Conservation (phyloP, 2,797 vertebrate species). For the Danio choprae region DNA sequence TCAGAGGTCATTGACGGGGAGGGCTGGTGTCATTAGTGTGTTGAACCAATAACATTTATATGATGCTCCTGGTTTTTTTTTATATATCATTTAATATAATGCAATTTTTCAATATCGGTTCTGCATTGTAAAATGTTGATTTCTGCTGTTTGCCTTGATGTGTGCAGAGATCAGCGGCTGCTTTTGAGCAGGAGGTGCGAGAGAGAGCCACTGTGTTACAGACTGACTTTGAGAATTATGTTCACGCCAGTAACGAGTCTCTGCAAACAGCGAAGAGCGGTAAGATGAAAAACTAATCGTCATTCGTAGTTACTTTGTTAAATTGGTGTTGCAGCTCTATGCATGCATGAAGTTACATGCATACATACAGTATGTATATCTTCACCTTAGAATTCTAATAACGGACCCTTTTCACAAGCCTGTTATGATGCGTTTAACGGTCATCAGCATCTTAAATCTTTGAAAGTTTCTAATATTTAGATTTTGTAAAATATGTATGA, state of each 20-base stretch:
- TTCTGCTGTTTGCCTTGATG: neutral
- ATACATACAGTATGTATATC: too few relatives aligned
- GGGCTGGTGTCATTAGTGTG: conserved; percentile 36
- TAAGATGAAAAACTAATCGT: conserved; percentile 63
- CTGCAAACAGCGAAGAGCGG: conserved; percentile 88
- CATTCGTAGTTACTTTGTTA: neutral
- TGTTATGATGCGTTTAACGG: too few relatives aligned
- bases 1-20: conserved; percentile 45
- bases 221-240: conserved; percentile 88
- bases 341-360: too few relatives aligned
- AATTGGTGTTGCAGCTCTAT: conserved; percentile 1
- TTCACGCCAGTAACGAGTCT: conserved; percentile 77
- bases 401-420: too few relatives aligned
- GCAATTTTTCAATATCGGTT: neutral
- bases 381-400: too few relatives aligned
- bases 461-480: too few relatives aligned
- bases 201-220: conserved; percentile 90
- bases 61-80: neutral
- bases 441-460: too few relatives aligned
- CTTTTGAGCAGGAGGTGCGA: conserved; percentile 81
- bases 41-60: conserved; percentile 24
- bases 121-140: neutral
- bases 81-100: neutral
- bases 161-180: conserved; percentile 74
- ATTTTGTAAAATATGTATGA: too few relatives aligned